Evolutionary conservation across 2,888 invertebrate species (phyloP), one percentile per base, ranked within the genome.

Genomic region (Thymelicus acteon): DNA sequence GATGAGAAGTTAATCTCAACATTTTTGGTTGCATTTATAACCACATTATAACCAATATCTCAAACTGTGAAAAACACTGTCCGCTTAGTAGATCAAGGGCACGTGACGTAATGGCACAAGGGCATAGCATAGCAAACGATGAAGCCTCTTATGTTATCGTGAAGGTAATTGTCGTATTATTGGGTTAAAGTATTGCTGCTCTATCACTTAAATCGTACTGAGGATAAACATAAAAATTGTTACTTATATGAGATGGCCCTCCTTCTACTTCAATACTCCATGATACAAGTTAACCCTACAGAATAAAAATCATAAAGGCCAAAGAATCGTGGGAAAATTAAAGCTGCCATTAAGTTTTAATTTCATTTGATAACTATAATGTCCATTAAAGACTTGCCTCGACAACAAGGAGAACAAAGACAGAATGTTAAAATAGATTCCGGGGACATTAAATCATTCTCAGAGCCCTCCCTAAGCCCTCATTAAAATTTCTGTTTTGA

Each of bases 361-460:
- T 58, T 58, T 58, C 58, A 58, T 58, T 13, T 75, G 7, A 15
- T 52, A 48, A 60, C 60, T 24, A 47, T n/a, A n/a, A n/a, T 19
- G 44, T 61, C 31, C 44, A 54, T 57, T 19, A 44, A 31, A 68
- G 44, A 37, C 49, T 52, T 52, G 49, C 49, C 54, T n/a, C 48
- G 39, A 40, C 60, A 63, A 57, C 62, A 69, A 62, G 52, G 54
- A 24, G 60, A 63, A 57, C 31, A 47, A 37, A 49, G 68, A 31
- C 61, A 44, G 48, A 69, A 68, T 63, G 68, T 57, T 69, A 69
- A 69, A 69, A 57, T 64, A 81, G 86, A 82, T 85, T 85, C 80
- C 65, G 77, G 78, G 85, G 84, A 83, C 83, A 84, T 88, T 89
- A 88, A 88, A 88, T 89, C 87, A 89, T 87, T 83, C 81, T 40